phyloP scores from a whole-genome alignment of 2,888 invertebrate species.

The Helicoverpa assulta region DNA sequence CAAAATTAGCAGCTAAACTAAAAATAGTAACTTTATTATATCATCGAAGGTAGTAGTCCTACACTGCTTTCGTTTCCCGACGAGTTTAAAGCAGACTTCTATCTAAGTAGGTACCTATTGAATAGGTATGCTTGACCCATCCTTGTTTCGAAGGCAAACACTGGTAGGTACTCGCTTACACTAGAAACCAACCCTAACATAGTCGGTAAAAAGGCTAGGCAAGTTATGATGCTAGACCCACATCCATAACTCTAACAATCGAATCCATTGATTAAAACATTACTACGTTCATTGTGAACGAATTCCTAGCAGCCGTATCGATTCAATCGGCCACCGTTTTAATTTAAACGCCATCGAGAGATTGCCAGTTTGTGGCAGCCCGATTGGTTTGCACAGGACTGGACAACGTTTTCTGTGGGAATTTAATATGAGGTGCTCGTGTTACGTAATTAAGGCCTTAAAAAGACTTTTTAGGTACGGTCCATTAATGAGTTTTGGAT shows the following conservation, averaged over 20 bases:
- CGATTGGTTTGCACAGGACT: slow-evolving; percentile 48
- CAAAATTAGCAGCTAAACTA: no score
- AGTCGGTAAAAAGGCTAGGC: no score
- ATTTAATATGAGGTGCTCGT: slow-evolving; percentile 43
- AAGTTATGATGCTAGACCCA: no score
- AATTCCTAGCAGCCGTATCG: slow-evolving; percentile 38
- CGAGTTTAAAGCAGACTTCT: no score
- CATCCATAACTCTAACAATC: no score
- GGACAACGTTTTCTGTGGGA: slow-evolving; percentile 41
- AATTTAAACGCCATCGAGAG: slow-evolving; percentile 58
- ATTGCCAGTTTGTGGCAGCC: slow-evolving; percentile 50
- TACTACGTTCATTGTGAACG: slow-evolving; percentile 32
- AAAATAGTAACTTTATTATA: no score
- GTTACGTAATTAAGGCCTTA: slow-evolving; percentile 37
- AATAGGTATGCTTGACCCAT: no score
- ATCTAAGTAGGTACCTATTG: no score
- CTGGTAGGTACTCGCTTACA: no score
- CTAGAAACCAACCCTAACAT: no score
- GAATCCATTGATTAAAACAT: slow-evolving; percentile 3
- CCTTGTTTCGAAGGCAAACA: no score
- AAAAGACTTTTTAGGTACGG: not conserved
- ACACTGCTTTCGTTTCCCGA: no score
- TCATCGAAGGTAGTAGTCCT: not conserved
- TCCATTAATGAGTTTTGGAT: slow-evolving; percentile 1
- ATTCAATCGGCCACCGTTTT: slow-evolving; percentile 54